Conservation (phyloP, 2,113 vertebrate genomes). For the Hemibagrus wyckioides region DNA sequence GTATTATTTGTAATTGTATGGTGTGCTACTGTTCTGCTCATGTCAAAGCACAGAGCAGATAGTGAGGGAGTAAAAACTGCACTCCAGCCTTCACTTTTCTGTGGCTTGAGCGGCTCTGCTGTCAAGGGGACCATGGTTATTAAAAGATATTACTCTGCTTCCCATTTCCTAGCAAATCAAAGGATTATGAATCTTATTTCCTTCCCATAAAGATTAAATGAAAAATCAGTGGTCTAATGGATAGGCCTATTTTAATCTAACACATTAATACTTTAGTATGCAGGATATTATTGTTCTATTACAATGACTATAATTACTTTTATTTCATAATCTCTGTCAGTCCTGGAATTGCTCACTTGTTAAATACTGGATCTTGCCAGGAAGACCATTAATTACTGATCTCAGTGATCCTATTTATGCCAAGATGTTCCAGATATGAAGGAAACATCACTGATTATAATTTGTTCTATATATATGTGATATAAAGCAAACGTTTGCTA, state of each 20-base stretch:
- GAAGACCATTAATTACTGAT: constrained; percentile 67
- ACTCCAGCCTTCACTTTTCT: constrained; percentile 27
- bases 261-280: constrained; percentile 80
- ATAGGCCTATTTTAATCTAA: constrained; percentile 82
- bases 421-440: neutral
- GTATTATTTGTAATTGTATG: constrained; percentile 9
- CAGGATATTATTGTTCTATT: constrained; percentile 86
- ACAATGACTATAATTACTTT: constrained; percentile 82
- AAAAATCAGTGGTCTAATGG: constrained; percentile 80
- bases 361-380: constrained; percentile 65
- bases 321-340: constrained; percentile 82
- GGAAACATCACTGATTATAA: neutral
- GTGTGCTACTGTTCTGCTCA: neutral
- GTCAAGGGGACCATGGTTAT: constrained; percentile 69
- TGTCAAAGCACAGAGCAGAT: constrained; percentile 6
- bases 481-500: neutral
- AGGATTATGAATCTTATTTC: constrained; percentile 79
- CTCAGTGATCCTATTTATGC: constrained; percentile 39
- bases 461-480: neutral
- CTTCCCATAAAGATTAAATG: constrained; percentile 75
- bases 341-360: constrained; percentile 76
- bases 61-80: constrained; percentile 17
- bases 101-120: constrained; percentile 38
- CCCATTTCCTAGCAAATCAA: constrained; percentile 77
- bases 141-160: constrained; percentile 71